Conservation (phyloP, 2,113 vertebrate genomes). For the Phylloscopus trochiloides region DNA sequence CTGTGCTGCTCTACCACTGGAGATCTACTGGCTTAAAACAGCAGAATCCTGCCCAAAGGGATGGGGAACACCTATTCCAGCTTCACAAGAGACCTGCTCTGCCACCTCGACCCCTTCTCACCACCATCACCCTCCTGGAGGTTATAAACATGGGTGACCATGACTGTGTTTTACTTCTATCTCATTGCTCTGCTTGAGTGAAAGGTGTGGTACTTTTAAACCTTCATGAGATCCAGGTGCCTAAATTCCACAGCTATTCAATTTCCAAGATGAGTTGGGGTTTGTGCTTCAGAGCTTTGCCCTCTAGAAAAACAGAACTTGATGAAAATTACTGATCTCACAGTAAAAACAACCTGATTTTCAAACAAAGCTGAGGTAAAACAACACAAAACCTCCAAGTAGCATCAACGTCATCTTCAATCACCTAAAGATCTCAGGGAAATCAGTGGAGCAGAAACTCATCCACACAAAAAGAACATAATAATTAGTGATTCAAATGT, state of each 20-base stretch:
- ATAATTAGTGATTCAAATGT: background rate
- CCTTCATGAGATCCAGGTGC: background rate
- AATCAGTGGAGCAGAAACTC: background rate
- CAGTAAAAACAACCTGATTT: background rate
- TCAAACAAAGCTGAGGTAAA: background rate
- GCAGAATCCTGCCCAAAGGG: background rate
- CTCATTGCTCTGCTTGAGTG: background rate
- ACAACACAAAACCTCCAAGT: background rate
- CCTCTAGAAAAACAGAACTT: background rate
- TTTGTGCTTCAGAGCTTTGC: background rate
- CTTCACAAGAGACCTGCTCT: background rate
- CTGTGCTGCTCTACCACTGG: background rate
- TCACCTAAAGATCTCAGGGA: background rate
- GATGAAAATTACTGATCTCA: background rate
- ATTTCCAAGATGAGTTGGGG: background rate
- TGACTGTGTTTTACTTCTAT: background rate
- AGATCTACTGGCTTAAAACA: background rate
- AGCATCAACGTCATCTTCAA: background rate
- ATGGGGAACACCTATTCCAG: background rate
- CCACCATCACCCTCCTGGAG: background rate
- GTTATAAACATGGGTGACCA: too few relatives aligned
- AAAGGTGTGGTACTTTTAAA: background rate
- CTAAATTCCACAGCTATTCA: background rate
- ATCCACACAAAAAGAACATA: background rate
- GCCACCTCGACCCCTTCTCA: background rate